Percentiles rank a stretch among this genome's conserved stretches.
phyloP scores from a whole-genome alignment of 2,113 vertebrate genomes.

The Cromileptes altivelis region DNA sequence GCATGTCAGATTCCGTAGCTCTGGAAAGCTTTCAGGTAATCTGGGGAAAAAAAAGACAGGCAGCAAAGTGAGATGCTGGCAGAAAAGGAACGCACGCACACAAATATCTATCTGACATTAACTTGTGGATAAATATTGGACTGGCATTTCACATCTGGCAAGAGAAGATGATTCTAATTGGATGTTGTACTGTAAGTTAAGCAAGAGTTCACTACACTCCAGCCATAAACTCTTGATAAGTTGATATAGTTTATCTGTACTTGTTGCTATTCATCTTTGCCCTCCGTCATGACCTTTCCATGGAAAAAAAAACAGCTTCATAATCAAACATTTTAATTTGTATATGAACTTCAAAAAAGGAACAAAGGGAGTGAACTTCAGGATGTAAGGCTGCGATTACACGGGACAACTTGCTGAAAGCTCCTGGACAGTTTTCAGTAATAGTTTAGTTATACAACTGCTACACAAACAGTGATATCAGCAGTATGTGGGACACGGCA shows the following conservation, averaged over 20 bases:
- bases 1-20: slow-evolving; percentile 94
- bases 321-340: slow-evolving; percentile 6
- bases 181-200: neutral
- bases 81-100: neutral
- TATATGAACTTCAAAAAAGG: neutral
- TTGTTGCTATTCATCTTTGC: slow-evolving; percentile 6
- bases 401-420: neutral
- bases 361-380: neutral
- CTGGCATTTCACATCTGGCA: neutral
- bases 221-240: slow-evolving; percentile 21
- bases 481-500: neutral
- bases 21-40: slow-evolving; percentile 96
- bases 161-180: neutral
- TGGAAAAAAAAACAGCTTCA: no score
- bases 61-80: neutral
- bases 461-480: neutral
- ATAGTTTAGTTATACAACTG: neutral
- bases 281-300: neutral
- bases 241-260: neutral
- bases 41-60: slow-evolving; percentile 79
- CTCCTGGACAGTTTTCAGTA: neutral
- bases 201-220: slow-evolving; percentile 8
- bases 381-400: neutral
- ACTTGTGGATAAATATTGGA: neutral
- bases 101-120: neutral